These are phyloP conservation scores for Erebia ligea DNA, from an alignment of 2,888 invertebrate species.

Conservation along the genomic window DNA sequence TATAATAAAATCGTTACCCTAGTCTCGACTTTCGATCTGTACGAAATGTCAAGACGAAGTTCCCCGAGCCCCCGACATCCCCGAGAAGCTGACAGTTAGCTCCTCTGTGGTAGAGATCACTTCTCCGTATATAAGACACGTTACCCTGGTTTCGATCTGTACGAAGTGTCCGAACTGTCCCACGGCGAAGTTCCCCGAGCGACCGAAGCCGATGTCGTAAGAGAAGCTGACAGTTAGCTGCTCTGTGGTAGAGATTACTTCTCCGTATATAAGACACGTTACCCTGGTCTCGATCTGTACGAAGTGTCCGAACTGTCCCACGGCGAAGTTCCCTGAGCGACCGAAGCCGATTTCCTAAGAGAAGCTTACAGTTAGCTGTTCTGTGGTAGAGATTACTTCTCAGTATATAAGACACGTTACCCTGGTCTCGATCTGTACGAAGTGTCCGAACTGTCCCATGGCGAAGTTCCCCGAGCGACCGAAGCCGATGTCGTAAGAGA, in stretches of 20 bases:
- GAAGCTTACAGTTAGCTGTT: constrained; percentile 88
- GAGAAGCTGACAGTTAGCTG: constrained; percentile 86
- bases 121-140: constrained; percentile 27
- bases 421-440: constrained; percentile 86
- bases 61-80: too few relatives aligned
- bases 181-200: constrained; percentile 84
- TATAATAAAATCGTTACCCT: too few relatives aligned
- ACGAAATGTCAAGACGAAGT: not conserved
- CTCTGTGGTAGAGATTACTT: constrained; percentile 90
- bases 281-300: constrained; percentile 87
- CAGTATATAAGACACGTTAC: constrained; percentile 59
- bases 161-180: constrained; percentile 88
- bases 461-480: constrained; percentile 83
- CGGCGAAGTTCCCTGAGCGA: constrained; percentile 83
- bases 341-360: constrained; percentile 59
- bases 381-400: constrained; percentile 90
- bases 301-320: constrained; percentile 88
- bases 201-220: constrained; percentile 82
- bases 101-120: not conserved
- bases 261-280: constrained; percentile 63
- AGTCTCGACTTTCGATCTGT: too few relatives aligned
- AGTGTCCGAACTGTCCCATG: constrained; percentile 88
- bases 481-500: constrained; percentile 85
- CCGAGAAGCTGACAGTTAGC: not conserved
- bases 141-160: constrained; percentile 86